Evolutionary conservation across 2,797 vertebrate genomes (phyloP).

Genomic region (Xenopus petersii): DNA sequence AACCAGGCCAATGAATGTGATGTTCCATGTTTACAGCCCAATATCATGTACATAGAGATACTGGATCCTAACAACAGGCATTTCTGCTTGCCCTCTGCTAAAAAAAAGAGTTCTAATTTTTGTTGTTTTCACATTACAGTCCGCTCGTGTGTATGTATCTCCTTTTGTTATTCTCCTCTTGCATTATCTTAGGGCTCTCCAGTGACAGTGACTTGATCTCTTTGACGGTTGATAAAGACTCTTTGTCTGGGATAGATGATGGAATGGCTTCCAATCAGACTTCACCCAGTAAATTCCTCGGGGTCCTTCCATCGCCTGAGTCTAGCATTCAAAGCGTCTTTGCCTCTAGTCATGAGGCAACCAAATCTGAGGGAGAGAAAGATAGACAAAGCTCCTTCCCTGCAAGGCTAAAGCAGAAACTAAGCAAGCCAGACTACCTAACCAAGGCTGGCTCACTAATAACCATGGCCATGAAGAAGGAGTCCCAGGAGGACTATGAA

Average conservation of each 20-base stretch:
- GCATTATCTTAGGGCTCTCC: conserved; percentile 68
- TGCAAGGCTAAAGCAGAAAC: conserved; percentile 71
- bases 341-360: conserved; percentile 71
- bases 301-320: conserved; percentile 66
- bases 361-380: conserved; percentile 63
- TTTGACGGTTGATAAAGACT: conserved; percentile 83
- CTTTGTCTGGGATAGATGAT: conserved; percentile 85
- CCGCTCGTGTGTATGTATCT: too few relatives aligned
- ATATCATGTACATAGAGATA: too few relatives aligned
- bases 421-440: conserved; percentile 81
- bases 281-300: conserved; percentile 80
- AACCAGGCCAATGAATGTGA: too few relatives aligned
- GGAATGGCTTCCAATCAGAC: conserved; percentile 93
- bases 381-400: conserved; percentile 74
- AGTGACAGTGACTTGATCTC: conserved; percentile 88
- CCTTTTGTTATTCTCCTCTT: not conserved
- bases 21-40: too few relatives aligned
- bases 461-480: conserved; percentile 84
- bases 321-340: conserved; percentile 50
- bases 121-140: too few relatives aligned
- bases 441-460: conserved; percentile 88
- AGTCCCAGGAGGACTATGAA: conserved; percentile 86
- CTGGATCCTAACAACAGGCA: too few relatives aligned
- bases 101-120: too few relatives aligned
- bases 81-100: too few relatives aligned